phyloP scores from a whole-genome alignment of 2,797 vertebrate species.

The Hippopotamyrus pictus region DNA sequence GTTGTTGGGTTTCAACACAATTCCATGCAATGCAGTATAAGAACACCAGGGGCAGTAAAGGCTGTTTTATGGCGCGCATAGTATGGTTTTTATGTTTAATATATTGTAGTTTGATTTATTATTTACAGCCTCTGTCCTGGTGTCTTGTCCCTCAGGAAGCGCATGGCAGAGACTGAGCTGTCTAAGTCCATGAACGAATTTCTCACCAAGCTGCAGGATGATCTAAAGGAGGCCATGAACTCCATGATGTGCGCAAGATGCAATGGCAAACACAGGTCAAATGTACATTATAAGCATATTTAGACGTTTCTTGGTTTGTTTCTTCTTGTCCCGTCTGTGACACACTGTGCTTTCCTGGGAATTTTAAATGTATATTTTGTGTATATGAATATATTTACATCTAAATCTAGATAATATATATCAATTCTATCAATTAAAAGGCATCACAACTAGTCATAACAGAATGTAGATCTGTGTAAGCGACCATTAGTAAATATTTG shows the following conservation, averaged over 20 bases:
- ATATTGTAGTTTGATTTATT: background rate
- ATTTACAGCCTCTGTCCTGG: background rate
- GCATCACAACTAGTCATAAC: background rate
- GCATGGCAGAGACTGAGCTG: slow-evolving; percentile 83
- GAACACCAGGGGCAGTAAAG: slow-evolving; percentile 6
- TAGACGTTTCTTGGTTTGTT: background rate
- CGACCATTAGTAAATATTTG: background rate
- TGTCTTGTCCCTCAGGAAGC: slow-evolving; percentile 63
- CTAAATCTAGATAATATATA: background rate
- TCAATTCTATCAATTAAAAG: background rate
- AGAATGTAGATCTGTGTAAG: background rate
- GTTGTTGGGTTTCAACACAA: background rate
- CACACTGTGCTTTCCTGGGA: background rate
- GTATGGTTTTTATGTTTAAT: background rate
- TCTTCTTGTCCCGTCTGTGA: background rate
- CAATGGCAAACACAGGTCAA: slow-evolving; percentile 86
- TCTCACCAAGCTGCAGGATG: slow-evolving; percentile 84
- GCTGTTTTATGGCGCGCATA: background rate
- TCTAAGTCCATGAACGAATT: slow-evolving; percentile 86
- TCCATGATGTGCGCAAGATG: slow-evolving; percentile 94
- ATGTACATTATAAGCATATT: background rate
- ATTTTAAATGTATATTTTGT: background rate
- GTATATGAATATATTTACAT: background rate
- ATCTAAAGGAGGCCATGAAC: slow-evolving; percentile 91
- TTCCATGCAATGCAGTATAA: background rate